These are phyloP conservation scores for Eledona agricola DNA, from an alignment of 2,888 invertebrate genomes.

Conservation along the genomic window DNA sequence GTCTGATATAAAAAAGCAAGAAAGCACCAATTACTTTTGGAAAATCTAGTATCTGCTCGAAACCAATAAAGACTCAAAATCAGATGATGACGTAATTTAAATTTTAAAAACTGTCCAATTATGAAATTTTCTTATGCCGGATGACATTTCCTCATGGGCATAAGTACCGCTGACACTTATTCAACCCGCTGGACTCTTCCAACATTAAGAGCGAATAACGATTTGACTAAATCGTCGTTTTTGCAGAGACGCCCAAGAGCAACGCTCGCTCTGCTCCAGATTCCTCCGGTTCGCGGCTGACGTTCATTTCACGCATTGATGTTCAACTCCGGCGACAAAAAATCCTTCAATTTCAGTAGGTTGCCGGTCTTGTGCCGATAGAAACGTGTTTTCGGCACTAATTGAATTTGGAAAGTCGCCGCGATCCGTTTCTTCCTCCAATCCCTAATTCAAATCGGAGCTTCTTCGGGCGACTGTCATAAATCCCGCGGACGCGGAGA, in stretches of 20 bases:
- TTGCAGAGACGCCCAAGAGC: slow-evolving; percentile 38
- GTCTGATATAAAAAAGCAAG: too few relatives aligned
- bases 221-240: slow-evolving; percentile 5
- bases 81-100: too few relatives aligned
- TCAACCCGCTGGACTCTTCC: too few relatives aligned
- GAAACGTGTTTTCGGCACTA: not conserved
- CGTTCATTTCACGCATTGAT: slow-evolving; percentile 13
- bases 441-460: not conserved
- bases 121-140: too few relatives aligned
- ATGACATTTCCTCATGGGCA: too few relatives aligned
- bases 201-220: too few relatives aligned
- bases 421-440: too few relatives aligned
- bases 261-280: slow-evolving; percentile 26
- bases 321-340: slow-evolving; percentile 7
- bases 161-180: too few relatives aligned
- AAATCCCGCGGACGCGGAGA: slow-evolving; percentile 22
- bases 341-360: slow-evolving; percentile 1
- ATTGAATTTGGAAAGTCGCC: slow-evolving; percentile 1
- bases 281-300: not conserved
- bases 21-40: too few relatives aligned
- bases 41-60: too few relatives aligned
- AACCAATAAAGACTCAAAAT: too few relatives aligned
- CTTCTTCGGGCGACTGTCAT: slow-evolving; percentile 9
- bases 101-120: too few relatives aligned
- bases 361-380: not conserved